phyloP scores from a whole-genome alignment of 2,888 invertebrate species.

The Eristalis tenax region DNA sequence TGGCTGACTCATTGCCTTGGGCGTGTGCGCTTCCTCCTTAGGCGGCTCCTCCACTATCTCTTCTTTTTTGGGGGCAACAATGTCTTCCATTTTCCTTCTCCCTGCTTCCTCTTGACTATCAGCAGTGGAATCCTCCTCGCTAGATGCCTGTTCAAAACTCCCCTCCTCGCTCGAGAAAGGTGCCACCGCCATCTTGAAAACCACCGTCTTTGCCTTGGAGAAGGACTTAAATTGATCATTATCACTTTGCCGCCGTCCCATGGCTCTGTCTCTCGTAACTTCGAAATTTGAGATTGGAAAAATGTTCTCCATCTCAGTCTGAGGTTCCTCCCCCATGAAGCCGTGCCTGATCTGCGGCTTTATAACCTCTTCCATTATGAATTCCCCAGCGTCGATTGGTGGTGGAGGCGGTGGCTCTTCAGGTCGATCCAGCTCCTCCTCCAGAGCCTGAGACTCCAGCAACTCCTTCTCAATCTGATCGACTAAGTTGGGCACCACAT shows the following conservation, averaged over 20 bases:
- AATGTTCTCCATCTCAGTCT: constrained; percentile 75
- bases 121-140: constrained; percentile 32
- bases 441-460: constrained; percentile 73
- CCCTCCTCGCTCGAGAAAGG: constrained; percentile 40
- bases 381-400: constrained; percentile 73
- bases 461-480: constrained; percentile 80
- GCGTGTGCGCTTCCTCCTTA: not conserved
- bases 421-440: not conserved
- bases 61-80: not conserved
- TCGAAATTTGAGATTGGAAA: constrained; percentile 77
- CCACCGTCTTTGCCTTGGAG: constrained; percentile 72
- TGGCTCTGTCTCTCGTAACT: constrained; percentile 74
- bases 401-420: not conserved
- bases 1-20: not conserved
- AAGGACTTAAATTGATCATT: constrained; percentile 73
- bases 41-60: not conserved
- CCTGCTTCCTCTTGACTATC: constrained; percentile 13
- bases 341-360: constrained; percentile 77
- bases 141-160: not conserved
- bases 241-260: constrained; percentile 72
- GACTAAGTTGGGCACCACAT: constrained; percentile 80
- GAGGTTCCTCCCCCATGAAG: constrained; percentile 75
- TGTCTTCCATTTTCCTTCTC: not conserved
- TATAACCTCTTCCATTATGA: constrained; percentile 79
- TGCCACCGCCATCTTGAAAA: constrained; percentile 75